Base-by-base conservation (phyloP, 2,888 invertebrate genomes). In the Eupithecia centaureata region DNA sequence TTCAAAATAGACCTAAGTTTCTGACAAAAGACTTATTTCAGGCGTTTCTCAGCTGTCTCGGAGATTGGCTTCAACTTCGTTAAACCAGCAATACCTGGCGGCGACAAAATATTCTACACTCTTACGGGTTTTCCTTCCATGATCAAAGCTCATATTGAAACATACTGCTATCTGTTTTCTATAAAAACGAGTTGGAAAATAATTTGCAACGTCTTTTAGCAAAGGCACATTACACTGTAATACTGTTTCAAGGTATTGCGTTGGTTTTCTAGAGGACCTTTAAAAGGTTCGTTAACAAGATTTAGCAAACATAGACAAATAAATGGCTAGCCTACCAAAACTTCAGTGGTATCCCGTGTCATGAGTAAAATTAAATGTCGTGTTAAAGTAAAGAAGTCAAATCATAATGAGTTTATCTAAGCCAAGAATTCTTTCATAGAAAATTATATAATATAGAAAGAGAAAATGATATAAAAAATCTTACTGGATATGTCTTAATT, bases 171-270 rank as follows among this genome's bases (percentile, higher is more conserved):
- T 27, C 58, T 54, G 62, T 2, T 54, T 54, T 63, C 38, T 60
- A 18, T 10, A 25, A 18, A 38, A 54, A 42, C 18, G 18, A n/a
- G 22, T 1, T 22, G 28, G 75, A 74, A 79, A 73, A 78, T 78
- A 82, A 83, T 83, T 82, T 80, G 77, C 77, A 79, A 77, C 79
- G 75, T 82, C 77, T 80, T 80, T 78, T 72, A 73, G 74, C 76
- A 82, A 82, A 80, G 77, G 76, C 71, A 78, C 78, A 84, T 82
- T 83, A 84, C 81, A 76, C 73, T 68, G 80, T 77, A 82, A 81
- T 82, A 80, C 79, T 83, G 79, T 82, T 82, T 73, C 71, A 38
- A 76, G 76, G 75, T 67, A 71, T 70, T 77, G 77, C 78, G 77
- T 82, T 84, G 84, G 81, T 84, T 84, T 82, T 79, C 78, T 78